phyloP scores from a whole-genome alignment of 2,113 vertebrate species.

The Myotis yumanensis region DNA sequence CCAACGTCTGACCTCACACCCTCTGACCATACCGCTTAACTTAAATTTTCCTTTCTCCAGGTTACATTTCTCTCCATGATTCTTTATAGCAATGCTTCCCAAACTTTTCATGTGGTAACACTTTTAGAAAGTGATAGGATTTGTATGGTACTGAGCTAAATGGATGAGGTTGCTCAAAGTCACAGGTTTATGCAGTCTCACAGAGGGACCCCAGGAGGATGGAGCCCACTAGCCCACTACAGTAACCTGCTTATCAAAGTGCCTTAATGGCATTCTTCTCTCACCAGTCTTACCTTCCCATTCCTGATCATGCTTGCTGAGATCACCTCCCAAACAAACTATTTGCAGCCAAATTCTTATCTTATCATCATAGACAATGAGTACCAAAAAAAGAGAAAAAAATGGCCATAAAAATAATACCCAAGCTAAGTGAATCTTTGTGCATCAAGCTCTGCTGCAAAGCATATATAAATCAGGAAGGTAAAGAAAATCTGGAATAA shows the following conservation, averaged over 20 bases:
- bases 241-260: background rate
- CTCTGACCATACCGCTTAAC: background rate
- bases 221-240: background rate
- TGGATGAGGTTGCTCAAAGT: background rate
- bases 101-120: background rate
- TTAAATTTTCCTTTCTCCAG: background rate
- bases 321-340: background rate
- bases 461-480: background rate
- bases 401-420: background rate
- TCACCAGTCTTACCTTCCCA: background rate
- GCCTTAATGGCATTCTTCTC: background rate
- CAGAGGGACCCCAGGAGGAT: background rate
- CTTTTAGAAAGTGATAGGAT: background rate
- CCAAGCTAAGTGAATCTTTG: background rate
- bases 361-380: background rate
- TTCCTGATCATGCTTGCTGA: background rate
- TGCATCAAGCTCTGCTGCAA: constrained; percentile 26
- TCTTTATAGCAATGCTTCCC: background rate
- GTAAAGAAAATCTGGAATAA: background rate
- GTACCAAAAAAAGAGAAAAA: background rate
- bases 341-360: background rate
- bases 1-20: background rate
- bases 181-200: background rate
- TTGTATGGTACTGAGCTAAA: background rate
- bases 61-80: background rate